Base-by-base conservation (phyloP, 2,888 invertebrate species). In the Heliconius erato region DNA sequence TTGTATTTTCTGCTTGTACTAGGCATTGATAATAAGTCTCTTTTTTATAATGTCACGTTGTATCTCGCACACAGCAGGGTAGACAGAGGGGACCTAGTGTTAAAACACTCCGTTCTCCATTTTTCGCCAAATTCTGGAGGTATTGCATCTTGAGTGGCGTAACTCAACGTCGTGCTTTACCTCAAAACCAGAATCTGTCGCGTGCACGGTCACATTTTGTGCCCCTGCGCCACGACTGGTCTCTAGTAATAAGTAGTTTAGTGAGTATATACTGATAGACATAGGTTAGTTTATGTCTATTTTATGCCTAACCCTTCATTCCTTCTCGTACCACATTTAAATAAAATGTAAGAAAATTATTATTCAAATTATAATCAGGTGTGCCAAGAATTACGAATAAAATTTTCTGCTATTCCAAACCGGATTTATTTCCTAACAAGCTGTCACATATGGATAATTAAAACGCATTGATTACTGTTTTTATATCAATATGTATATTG, bases 321-420 rank as follows among this genome's bases (percentile, higher is more conserved):
- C 16, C 49, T 68, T 80, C n/a, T 54, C 68, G 67, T 74, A 11
- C 14, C 28, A 59, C 23, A 78, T 78, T 71, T 78, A 78, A 40
- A 77, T 77, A 77, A 81, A 71, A 28, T 65, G 40, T n/a, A 44
- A 71, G 35, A 63, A 76, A 44, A 74, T 81, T 79, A 82, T 79
- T 80, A 82, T 82, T 80, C 74, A 80, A 80, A 84, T 82, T 74
- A 26, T 79, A 78, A 82, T 85, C 83, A 81, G 77, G 79, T 80
- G 72, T 80, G 78, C 26, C 69, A 71, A 72, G 80, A 83, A 80
- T 82, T 74, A 79, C 68, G 19, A 82, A 83, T 74, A 72, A 74
- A 79, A 71, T 82, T 84, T 84, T 79, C 79, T 54, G 79, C 79
- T 74, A 78, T 80, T 79, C 28, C 32, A 71, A 79, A 82, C 83